Percentiles rank a stretch among this genome's conserved stretches.
Conservation (phyloP, 1,140 invertebrate genomes). For the Periplaneta americana region DNA sequence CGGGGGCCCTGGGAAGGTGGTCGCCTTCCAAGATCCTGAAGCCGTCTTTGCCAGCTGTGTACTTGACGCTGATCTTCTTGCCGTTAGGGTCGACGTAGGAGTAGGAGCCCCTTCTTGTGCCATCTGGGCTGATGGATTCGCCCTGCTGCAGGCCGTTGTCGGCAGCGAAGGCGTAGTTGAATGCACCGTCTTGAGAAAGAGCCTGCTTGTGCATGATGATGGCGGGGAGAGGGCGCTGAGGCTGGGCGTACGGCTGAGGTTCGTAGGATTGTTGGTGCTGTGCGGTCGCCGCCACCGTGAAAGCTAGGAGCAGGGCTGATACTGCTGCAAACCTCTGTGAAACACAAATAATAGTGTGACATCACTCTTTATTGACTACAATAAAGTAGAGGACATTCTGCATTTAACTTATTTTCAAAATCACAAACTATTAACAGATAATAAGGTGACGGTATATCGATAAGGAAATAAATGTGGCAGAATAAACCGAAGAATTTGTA, state of each 20-base stretch:
- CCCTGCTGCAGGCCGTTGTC: constrained; percentile 60
- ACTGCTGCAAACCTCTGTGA: not conserved
- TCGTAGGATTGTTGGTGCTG: not conserved
- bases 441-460: too few relatives aligned
- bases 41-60: constrained; percentile 42
- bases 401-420: too few relatives aligned
- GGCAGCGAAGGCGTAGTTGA: constrained; percentile 56
- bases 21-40: constrained; percentile 44
- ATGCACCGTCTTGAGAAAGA: constrained; percentile 46
- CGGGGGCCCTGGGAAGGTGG: constrained; percentile 34
- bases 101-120: constrained; percentile 55
- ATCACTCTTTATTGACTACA: too few relatives aligned
- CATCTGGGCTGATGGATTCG: constrained; percentile 55
- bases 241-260: not conserved
- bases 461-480: too few relatives aligned
- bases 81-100: constrained; percentile 55
- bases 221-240: constrained; percentile 26
- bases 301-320: not conserved
- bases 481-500: too few relatives aligned
- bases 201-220: constrained; percentile 38
- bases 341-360: too few relatives aligned
- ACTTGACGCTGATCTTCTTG: constrained; percentile 45
- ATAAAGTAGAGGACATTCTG: too few relatives aligned
- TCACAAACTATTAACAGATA: too few relatives aligned
- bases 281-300: not conserved